Base-by-base conservation (phyloP, 1,140 invertebrate species). In the Drosophila leontia region DNA sequence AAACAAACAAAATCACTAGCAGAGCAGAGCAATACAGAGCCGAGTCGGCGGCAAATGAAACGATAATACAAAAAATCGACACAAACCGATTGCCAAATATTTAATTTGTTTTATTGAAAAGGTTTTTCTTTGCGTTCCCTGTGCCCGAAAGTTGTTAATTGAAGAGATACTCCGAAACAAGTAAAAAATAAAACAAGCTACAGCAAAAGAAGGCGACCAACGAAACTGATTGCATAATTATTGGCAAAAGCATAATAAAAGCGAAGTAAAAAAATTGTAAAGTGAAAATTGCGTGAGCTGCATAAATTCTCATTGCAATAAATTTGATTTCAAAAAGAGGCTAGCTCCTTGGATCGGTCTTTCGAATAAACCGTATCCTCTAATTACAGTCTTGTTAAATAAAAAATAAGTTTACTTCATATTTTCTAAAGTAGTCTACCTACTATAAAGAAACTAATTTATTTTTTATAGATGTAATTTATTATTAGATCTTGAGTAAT, bases 251-350 rank as follows among this genome's bases (percentile, higher is more conserved):
- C 53, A 55, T 45, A 41, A 58, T n/a, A 44, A 51, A 29, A 32
- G 68, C 44, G n/a, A 50, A 35, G 12, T 13, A 48, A 48, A 39
- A 29, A 59, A 51, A 26, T 37, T 55, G 65, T 64, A 55, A 77
- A 69, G 72, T 81, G 65, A 82, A 86, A 86, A 76, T 81, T 86
- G 75, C 82, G 82, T 86, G 82, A 86, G 67, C 59, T 69, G 82
- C 78, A 86, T 86, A 86, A 86, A 86, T 86, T 86, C 82, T 86
- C 78, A 61, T 19, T 77, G 65, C 69, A 55, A 75, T 86, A 78
- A 86, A 78, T 77, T 74, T 75, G 56, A 67, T 83, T 60, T 57
- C 13, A 15, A 67, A 51, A 56, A 56, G 19, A 11, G n/a, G 37
- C 35, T 7, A 72, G 55, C 26, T 47, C 32, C 35, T 29, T 35